Conservation (phyloP, 35 echinoderm and acorn worm species). For the Holothuria glaberrima region DNA sequence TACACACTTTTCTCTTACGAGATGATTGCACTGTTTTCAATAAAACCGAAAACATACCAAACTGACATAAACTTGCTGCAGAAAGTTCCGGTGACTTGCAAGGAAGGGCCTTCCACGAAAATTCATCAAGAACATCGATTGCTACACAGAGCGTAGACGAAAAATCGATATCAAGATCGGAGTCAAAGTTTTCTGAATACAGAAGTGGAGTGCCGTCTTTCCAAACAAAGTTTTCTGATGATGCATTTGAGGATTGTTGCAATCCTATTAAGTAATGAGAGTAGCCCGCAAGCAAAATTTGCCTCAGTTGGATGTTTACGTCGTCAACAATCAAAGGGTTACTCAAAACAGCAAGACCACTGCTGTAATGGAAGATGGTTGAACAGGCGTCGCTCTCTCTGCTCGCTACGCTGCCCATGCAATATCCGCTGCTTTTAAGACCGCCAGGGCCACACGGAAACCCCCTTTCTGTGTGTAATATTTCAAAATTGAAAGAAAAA, state of each 20-base stretch:
- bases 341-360: background rate
- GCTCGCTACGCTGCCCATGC: background rate
- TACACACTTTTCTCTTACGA: no score
- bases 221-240: slow-evolving; percentile 6
- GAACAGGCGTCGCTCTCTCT: background rate
- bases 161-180: background rate
- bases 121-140: background rate
- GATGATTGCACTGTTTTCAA: no score
- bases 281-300: background rate
- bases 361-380: slow-evolving; percentile 20
- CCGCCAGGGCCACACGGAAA: slow-evolving; percentile 14
- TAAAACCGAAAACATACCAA: background rate
- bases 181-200: background rate
- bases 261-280: slow-evolving; percentile 35
- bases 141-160: background rate
- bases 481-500: no score
- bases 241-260: background rate
- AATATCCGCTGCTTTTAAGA: slow-evolving; percentile 9
- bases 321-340: background rate
- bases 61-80: slow-evolving; percentile 29
- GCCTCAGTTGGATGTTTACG: background rate
- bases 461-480: background rate
- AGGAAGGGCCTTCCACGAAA: background rate
- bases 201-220: slow-evolving; percentile 24
- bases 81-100: background rate